Evolutionary conservation across 2,113 vertebrate species (phyloP), one percentile per base, ranked within the genome.

Genomic region (Ictidomys tridecemlineatus): DNA sequence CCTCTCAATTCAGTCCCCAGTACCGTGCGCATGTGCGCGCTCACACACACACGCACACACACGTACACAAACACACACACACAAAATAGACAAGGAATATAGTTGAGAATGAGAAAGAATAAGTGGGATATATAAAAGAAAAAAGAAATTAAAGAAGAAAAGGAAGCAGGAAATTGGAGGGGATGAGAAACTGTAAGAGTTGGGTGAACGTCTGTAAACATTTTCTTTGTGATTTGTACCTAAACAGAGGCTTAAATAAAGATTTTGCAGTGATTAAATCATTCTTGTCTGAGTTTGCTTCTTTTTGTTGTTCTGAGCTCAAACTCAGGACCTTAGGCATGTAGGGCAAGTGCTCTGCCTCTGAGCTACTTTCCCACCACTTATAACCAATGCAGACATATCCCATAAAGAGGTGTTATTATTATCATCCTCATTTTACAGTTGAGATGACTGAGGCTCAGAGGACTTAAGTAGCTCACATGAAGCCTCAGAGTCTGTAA

Each of bases 231-330:
- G 69, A 79, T 94, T 83, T 95, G 32, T 94, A 61, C 10, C 24
- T 79, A 87, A 96, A 87, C 18, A 89, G 26, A 34, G 58, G 8
- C 9, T 83, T 94, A 95, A 97, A 93, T 98, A 97, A 97, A 98
- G 20, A 2, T 73, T 93, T 96, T 39, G 51, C 18, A 85, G 22
- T 77, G 72, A 85, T 24, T 58, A 37, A 94, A 51, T 92, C 45
- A 70, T 93, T 85, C 42, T 89, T 82, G 34, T 74, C 45, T 90
- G 58, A 51, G 42, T 97, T 85, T 90, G 13, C 13, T n/a, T 34
- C 67, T 16, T 69, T 69, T 34, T n/a, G 4, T 34, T 34, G 61
- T 63, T 63, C 24, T 63, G 61, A 26, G 61, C 26, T 63, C 61
- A 63, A 63, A 63, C 61, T 28, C 24, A 26, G 61, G 61, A 63